Conservation (phyloP, 37 sponge, comb jelly and placozoan genomes). For the Geodia barretti region DNA sequence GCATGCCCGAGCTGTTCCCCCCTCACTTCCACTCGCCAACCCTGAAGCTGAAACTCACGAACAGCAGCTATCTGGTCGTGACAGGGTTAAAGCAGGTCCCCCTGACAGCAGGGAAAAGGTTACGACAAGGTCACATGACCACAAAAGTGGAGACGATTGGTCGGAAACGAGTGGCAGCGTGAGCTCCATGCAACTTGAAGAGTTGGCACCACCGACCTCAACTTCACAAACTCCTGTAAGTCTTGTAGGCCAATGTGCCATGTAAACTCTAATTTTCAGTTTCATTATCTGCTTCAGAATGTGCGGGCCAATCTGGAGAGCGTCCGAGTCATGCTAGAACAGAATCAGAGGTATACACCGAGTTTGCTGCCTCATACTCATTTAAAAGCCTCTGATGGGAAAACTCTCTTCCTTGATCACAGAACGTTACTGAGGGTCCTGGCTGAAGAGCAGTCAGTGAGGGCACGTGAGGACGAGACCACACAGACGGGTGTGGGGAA, state of each 20-base stretch:
- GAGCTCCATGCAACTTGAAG: constrained; percentile 16
- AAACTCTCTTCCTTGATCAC: not conserved
- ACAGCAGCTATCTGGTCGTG: not conserved
- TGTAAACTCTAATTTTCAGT: not conserved
- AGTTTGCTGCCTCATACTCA: no score
- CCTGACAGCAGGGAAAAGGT: not conserved
- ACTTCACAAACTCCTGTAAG: no score
- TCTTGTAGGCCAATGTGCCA: no score
- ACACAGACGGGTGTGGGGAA: not conserved
- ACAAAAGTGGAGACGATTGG: constrained; percentile 1
- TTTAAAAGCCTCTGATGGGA: not conserved
- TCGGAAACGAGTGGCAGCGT: not conserved
- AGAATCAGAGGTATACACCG: constrained; percentile 18
- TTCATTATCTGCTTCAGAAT: no score
- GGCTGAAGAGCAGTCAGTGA: not conserved
- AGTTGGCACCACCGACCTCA: not conserved
- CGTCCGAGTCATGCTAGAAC: not conserved
- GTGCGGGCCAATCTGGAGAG: no score
- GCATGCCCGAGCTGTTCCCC: no score
- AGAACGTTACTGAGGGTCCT: not conserved
- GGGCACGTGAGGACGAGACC: no score
- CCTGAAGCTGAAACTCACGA: not conserved
- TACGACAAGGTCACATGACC: not conserved
- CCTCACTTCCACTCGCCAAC: not conserved
- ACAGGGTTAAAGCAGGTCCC: not conserved